Conservation (phyloP, 2,888 invertebrate genomes). For the Spodoptera littoralis region DNA sequence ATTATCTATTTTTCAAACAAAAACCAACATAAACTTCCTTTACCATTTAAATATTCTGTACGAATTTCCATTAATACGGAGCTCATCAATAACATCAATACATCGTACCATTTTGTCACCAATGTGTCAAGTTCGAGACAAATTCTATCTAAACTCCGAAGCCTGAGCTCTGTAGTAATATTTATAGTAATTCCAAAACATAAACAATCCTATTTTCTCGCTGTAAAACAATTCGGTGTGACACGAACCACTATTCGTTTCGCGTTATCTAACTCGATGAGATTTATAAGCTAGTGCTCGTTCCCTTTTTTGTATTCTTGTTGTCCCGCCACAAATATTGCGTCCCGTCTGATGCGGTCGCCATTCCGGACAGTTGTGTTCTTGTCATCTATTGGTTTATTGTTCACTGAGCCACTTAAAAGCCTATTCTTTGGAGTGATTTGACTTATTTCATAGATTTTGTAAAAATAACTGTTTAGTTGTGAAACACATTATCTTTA, state of each 20-base stretch:
- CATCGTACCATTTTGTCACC: too few species aligned
- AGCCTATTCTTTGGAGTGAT: not conserved
- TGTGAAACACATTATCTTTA: too few species aligned
- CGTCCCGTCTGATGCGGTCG: constrained; percentile 5
- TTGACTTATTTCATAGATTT: too few species aligned
- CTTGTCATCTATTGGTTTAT: constrained; percentile 23
- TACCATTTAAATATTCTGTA: too few species aligned
- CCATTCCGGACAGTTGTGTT: constrained; percentile 20
- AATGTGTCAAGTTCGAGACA: constrained; percentile 12
- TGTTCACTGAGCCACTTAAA: constrained; percentile 2
- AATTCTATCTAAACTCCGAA: constrained; percentile 25
- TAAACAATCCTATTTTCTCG: constrained; percentile 52
- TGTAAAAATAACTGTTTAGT: too few species aligned
- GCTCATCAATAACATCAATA: too few species aligned
- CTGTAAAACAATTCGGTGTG: constrained; percentile 53
- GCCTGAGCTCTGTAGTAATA: constrained; percentile 12
- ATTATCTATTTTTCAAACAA: too few species aligned
- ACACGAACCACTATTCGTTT: constrained; percentile 51
- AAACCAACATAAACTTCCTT: too few species aligned
- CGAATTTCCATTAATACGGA: too few species aligned
- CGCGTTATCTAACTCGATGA: constrained; percentile 50
- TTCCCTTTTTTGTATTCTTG: constrained; percentile 19
- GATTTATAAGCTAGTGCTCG: constrained; percentile 52
- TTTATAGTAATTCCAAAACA: constrained; percentile 45
- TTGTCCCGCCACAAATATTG: constrained; percentile 23